phyloP scores from a whole-genome alignment of 37 sponge, comb jelly and placozoan genomes.

The Bolinopsis microptera region DNA sequence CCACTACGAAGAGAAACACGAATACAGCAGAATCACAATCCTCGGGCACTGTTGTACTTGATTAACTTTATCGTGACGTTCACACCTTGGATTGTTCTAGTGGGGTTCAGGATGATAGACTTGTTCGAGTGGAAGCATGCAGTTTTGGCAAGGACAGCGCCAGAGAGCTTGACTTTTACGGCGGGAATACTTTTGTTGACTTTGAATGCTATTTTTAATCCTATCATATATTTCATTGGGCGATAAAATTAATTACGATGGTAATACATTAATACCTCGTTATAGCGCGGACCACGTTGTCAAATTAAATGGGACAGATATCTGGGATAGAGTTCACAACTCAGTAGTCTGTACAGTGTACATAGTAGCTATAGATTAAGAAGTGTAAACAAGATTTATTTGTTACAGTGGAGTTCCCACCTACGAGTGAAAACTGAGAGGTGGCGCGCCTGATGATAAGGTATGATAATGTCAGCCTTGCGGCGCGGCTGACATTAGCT shows the following conservation, averaged over 20 bases:
- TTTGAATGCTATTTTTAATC: neutral
- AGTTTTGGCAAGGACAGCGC: neutral
- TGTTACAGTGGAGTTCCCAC: no score
- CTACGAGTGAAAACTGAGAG: no score
- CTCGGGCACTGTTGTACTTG: neutral
- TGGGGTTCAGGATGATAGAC: neutral
- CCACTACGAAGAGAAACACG: neutral
- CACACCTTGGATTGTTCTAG: neutral
- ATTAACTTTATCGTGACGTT: neutral
- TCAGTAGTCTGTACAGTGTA: no score
- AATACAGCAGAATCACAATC: neutral
- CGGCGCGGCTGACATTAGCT: no score
- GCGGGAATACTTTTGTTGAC: neutral
- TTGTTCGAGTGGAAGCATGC: neutral
- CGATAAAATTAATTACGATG: neutral
- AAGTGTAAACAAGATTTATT: no score
- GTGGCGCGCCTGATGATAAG: no score
- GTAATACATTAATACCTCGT: no score
- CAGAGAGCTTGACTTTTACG: neutral
- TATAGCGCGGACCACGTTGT: no score
- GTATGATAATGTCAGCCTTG: no score
- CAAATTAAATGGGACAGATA: no score
- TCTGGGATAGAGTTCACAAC: no score
- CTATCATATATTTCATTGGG: conserved; percentile 2
- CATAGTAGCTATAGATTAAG: no score